Conservation (phyloP, 2,797 vertebrate genomes). For the Smutsia temminckii region DNA sequence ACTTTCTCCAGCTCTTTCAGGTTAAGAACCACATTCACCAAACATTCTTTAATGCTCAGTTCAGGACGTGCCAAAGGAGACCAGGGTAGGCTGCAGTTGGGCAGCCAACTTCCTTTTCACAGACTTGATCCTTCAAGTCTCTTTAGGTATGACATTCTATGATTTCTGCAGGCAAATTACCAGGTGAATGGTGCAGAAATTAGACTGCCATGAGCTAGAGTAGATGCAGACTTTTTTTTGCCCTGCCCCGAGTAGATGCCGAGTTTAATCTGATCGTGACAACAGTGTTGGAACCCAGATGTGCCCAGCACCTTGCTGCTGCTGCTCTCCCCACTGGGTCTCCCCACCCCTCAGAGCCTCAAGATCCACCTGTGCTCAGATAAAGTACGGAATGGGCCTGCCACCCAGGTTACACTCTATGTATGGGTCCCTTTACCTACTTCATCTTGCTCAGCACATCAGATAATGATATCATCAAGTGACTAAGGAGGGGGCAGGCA, state of each 20-base stretch:
- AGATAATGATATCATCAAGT: not conserved
- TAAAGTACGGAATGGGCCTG: not conserved
- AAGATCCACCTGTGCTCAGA: not conserved
- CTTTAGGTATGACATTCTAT: not conserved
- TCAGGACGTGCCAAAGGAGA: no score
- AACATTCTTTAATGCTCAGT: not conserved
- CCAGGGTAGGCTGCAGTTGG: rapidly evolving
- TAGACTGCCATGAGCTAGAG: not conserved
- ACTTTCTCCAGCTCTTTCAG: not conserved
- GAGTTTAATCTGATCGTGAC: not conserved
- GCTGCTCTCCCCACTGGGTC: not conserved
- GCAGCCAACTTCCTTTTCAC: not conserved
- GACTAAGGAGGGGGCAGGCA: not conserved
- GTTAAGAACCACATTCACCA: not conserved
- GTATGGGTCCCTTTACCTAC: not conserved
- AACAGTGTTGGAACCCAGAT: not conserved
- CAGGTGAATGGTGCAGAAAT: not conserved
- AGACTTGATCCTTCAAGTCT: not conserved
- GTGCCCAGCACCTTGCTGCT: not conserved
- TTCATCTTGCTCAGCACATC: not conserved
- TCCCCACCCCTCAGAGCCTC: not conserved
- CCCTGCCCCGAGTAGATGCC: not conserved
- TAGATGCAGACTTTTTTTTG: not conserved
- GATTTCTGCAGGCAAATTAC: not conserved
- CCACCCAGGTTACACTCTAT: not conserved